phyloP scores from a whole-genome alignment of 2,888 invertebrate species.

The Blastobasis adustella region DNA sequence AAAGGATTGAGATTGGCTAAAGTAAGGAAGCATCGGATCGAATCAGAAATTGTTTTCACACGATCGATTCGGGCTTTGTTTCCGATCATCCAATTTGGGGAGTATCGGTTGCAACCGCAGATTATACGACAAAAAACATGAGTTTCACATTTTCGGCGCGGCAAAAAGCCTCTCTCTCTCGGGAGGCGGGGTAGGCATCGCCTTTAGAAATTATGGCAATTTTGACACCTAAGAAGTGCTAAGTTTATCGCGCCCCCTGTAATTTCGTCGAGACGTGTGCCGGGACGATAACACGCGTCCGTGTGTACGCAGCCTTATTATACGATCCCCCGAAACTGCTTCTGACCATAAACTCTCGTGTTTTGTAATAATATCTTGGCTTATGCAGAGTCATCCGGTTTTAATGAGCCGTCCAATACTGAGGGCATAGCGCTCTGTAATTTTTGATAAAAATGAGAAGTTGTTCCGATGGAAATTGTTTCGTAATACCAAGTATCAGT shows the following conservation, averaged over 20 bases:
- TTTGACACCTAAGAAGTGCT: slow-evolving; percentile 72
- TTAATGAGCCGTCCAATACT: slow-evolving; percentile 53
- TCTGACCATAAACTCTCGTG: slow-evolving; percentile 53
- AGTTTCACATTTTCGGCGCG: slow-evolving; percentile 46
- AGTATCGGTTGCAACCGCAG: slow-evolving; percentile 64
- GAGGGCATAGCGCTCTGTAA: slow-evolving; percentile 46
- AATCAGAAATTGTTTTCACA: slow-evolving; percentile 58
- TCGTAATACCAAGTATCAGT: too few relatives aligned
- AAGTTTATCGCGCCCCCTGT: slow-evolving; percentile 60
- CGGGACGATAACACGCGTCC: slow-evolving; percentile 36
- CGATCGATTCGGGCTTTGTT: slow-evolving; percentile 53
- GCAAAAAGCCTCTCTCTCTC: slow-evolving; percentile 67
- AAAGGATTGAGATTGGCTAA: slow-evolving; percentile 3
- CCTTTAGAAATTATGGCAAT: slow-evolving; percentile 69
- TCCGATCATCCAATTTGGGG: slow-evolving; percentile 63
- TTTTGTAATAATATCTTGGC: slow-evolving; percentile 49
- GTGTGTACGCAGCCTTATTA: slow-evolving; percentile 20
- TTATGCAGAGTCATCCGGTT: slow-evolving; percentile 58
- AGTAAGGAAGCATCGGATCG: slow-evolving; percentile 24
- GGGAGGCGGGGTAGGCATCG: slow-evolving; percentile 55
- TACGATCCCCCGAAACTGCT: slow-evolving; percentile 37
- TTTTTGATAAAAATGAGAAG: slow-evolving; percentile 34
- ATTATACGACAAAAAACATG: slow-evolving; percentile 64
- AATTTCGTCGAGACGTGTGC: slow-evolving; percentile 57
- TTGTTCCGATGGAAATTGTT: too few relatives aligned